Conservation (phyloP, 2,888 invertebrate genomes). For the Eupithecia vulgata region DNA sequence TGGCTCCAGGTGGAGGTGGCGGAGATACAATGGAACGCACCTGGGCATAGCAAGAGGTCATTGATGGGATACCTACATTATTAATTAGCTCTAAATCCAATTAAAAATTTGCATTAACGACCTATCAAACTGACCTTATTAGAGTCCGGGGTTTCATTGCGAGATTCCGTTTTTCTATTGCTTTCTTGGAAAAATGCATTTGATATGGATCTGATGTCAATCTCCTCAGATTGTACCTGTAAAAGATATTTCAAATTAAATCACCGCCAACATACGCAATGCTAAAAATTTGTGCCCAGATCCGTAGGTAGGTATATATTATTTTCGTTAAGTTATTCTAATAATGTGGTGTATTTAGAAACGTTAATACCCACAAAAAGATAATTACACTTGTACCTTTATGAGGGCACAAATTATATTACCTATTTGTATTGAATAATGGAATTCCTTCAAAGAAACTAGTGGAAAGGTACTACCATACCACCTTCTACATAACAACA, state of each 20-base stretch:
- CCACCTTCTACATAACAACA: neutral
- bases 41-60: constrained; percentile 32
- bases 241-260: neutral
- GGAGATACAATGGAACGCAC: constrained; percentile 44
- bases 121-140: constrained; percentile 59
- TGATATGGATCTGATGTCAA: constrained; percentile 73
- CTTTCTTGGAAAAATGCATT: constrained; percentile 78
- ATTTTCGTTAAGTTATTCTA: neutral
- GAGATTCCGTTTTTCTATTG: constrained; percentile 69
- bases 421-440: neutral
- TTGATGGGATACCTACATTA: neutral
- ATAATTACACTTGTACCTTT: neutral
- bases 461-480: neutral
- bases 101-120: neutral
- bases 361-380: too few relatives aligned
- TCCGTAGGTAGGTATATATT: too few relatives aligned
- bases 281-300: neutral
- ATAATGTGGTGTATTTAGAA: neutral
- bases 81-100: neutral
- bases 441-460: neutral
- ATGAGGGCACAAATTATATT: neutral
- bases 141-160: constrained; percentile 76
- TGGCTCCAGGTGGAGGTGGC: constrained; percentile 35
- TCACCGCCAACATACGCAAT: neutral
- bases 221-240: constrained; percentile 70